Conservation (phyloP, 2,113 vertebrate species). For the Tiliqua scincoides region DNA sequence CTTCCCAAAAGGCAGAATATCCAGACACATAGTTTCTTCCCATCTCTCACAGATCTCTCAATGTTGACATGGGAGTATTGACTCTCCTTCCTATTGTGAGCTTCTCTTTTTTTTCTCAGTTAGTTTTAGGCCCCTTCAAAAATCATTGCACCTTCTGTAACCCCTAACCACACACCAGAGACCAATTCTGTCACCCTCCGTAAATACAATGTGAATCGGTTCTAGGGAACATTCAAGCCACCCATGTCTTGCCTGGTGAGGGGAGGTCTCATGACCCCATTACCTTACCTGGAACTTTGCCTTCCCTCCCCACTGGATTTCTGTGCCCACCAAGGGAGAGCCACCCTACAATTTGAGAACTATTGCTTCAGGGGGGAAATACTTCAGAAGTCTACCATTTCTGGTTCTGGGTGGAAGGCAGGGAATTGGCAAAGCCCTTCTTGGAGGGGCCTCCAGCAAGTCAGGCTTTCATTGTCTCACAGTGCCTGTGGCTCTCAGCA, state of each 20-base stretch:
- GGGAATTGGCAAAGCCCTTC: background rate
- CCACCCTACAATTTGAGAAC: background rate
- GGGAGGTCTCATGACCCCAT: background rate
- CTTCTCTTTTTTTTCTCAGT: background rate
- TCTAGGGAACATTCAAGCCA: background rate
- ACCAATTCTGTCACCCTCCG: no score
- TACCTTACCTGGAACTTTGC: background rate
- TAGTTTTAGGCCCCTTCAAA: background rate
- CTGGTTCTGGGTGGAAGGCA: background rate
- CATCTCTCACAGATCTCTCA: background rate
- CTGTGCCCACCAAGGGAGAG: background rate
- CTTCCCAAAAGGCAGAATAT: background rate
- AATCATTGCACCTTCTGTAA: background rate
- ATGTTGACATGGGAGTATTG: background rate
- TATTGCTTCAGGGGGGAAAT: background rate
- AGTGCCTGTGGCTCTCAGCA: background rate
- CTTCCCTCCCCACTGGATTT: no score
- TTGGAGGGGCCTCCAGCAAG: background rate
- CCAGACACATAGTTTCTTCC: background rate
- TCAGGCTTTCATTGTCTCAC: constrained; percentile 21
- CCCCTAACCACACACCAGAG: no score
- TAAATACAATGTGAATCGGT: no score
- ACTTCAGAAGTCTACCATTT: background rate
- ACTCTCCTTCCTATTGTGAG: background rate
- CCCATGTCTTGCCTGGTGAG: background rate